These are phyloP conservation scores for Urocyon cinereoargenteus DNA, from an alignment of 2,797 vertebrate genomes.

Conservation along the genomic window DNA sequence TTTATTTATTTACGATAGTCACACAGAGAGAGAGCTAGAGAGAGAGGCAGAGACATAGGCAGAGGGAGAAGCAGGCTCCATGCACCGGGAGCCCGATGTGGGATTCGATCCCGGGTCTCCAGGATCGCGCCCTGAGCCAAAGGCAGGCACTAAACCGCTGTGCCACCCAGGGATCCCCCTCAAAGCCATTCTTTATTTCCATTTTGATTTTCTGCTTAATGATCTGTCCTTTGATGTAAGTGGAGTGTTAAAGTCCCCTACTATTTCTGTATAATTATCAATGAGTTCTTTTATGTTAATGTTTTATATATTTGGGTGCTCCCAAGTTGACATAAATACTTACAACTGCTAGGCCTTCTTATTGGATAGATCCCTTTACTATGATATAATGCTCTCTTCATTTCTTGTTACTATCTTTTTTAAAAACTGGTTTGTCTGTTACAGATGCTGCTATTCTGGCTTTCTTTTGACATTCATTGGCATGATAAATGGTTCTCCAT, in stretches of 20 bases:
- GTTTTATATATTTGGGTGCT: neutral
- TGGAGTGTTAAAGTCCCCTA: neutral
- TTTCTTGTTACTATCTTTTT: neutral
- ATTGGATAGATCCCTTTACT: neutral
- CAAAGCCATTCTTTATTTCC: neutral
- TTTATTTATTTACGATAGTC: too few species aligned
- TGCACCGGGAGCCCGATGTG: too few species aligned
- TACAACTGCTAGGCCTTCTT: neutral
- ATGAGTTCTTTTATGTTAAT: neutral
- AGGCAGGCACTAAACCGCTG: too few species aligned
- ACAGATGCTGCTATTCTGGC: neutral
- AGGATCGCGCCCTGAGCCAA: too few species aligned
- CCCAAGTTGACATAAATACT: neutral
- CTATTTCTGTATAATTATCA: neutral
- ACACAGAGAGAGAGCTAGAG: too few species aligned
- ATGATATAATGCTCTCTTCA: neutral
- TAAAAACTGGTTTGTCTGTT: neutral
- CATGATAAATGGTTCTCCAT: neutral
- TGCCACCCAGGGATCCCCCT: too few species aligned
- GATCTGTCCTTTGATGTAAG: neutral
- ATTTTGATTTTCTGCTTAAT: neutral
- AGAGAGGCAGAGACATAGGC: too few species aligned
- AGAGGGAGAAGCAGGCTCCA: too few species aligned
- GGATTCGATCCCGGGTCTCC: too few species aligned
- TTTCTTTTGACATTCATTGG: neutral